These are phyloP conservation scores for Macroglossus sobrinus DNA, from an alignment of 2,113 vertebrate genomes.

Conservation along the genomic window DNA sequence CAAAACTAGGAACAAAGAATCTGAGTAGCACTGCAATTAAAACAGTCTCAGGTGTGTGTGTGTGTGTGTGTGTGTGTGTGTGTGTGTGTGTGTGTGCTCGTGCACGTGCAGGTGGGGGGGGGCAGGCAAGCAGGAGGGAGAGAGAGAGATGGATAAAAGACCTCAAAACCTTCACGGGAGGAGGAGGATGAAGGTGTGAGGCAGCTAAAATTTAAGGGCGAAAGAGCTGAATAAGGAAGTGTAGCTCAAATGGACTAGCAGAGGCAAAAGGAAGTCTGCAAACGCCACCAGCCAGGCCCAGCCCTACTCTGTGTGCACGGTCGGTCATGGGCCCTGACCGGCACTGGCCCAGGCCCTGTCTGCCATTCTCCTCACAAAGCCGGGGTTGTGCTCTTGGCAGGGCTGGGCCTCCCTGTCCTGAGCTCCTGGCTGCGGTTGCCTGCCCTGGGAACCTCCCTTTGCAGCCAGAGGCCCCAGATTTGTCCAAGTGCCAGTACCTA, in stretches of 20 bases:
- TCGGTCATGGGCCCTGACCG: not conserved
- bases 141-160: not conserved
- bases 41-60: not conserved
- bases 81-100: not conserved
- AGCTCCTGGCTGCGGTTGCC: slow-evolving; percentile 39
- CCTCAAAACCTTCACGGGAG: not conserved
- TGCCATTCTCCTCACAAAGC: slow-evolving; percentile 58
- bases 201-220: not conserved
- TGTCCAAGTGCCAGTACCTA: slow-evolving; percentile 82
- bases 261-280: not conserved
- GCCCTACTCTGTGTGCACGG: not conserved
- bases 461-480: slow-evolving; percentile 75
- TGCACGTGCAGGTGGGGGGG: too few species aligned
- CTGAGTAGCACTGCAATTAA: not conserved
- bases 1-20: not conserved
- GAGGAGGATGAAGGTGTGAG: not conserved
- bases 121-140: not conserved
- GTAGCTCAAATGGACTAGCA: not conserved
- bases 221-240: not conserved
- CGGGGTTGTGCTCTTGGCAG: slow-evolving; percentile 49
- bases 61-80: not conserved
- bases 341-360: not conserved
- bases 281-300: not conserved
- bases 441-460: slow-evolving; percentile 46
- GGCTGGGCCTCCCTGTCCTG: slow-evolving; percentile 16